A percentile compares a stretch with the other conserved stretches of the same genome.
These are phyloP conservation scores for Gouania willdenowi DNA, from an alignment of 2,797 vertebrate species.

Conservation along the genomic window DNA sequence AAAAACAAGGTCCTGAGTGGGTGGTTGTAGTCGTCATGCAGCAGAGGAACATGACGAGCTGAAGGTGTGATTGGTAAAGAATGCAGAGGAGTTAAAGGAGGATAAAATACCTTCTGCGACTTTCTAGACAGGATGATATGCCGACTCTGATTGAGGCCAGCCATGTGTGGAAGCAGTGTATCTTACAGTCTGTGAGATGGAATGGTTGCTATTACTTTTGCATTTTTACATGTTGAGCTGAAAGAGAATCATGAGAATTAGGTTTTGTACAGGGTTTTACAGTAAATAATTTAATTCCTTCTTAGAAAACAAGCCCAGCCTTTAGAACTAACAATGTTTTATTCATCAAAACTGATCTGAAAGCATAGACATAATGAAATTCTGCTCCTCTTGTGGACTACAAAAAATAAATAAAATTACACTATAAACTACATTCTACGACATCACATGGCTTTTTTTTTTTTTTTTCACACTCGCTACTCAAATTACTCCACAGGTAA, in stretches of 20 bases:
- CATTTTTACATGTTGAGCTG: not conserved
- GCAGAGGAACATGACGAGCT: not conserved
- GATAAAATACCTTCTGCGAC: constrained; percentile 28
- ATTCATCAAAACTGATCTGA: not conserved
- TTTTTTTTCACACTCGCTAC: not conserved
- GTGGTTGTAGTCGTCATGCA: constrained; percentile 21
- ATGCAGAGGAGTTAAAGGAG: constrained; percentile 18
- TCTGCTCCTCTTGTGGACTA: not conserved
- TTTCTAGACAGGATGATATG: constrained; percentile 22
- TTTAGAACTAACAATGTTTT: not conserved
- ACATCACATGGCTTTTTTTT: constrained; percentile 10
- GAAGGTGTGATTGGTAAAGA: constrained; percentile 33
- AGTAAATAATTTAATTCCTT: not conserved
- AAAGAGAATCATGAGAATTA: not conserved
- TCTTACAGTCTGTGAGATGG: not conserved
- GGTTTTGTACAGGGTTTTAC: not conserved
- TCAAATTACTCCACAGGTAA: constrained; percentile 18
- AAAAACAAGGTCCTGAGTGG: constrained; percentile 12
- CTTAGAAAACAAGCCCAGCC: not conserved
- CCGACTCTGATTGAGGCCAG: constrained; percentile 24
- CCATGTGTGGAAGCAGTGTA: constrained; percentile 28
- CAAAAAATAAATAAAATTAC: too few species aligned
- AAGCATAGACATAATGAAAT: not conserved
- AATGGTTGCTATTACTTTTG: not conserved
- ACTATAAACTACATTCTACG: too few species aligned